Evolutionary conservation across 2,797 vertebrate genomes (phyloP), one percentile per base, ranked within the genome.

Genomic region (Sebastes iracundus): DNA sequence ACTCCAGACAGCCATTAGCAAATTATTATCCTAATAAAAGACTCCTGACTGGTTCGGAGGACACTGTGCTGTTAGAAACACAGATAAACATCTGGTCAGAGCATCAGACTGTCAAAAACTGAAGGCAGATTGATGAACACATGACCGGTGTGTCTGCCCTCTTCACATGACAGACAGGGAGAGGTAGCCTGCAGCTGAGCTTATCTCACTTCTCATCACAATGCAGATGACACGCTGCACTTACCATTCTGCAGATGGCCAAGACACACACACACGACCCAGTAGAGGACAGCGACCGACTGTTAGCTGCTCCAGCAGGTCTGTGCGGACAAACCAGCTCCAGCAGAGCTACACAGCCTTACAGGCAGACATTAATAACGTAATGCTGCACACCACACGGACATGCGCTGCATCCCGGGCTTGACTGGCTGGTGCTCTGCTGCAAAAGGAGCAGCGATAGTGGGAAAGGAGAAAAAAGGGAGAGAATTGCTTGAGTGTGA

Each of bases 241-340:
- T 92, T 90, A 94, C 91, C 93, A 94, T 93, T 82, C 85, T 86
- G 88, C 82, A 86, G 88, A 90, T 77, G 66, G 76, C 75, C 76
- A 79, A 85, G 63, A 77, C 14, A 27, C 66, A 77, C 28, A 80
- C n/a, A 72, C 22, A 77, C 11, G 14, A 77, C 64, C 68, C 65
- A 53, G 77, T 3, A 74, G 74, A 79, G 52, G 72, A 90, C 65
- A 80, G 76, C 22, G 60, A 79, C 42, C 7, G 25, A 58, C 64
- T 1, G 65, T 5, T 13, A 83, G 75, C 79, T 60, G 67, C 85
- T 86, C 59, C 79, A 49, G 78, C 46, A 49, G 46, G 79, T 87
- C 68, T 79, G 65, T 67, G 20, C 35, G 2, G 23, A 72, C 22
- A 68, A 75, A 84, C 66, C 55, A 76, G 80, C 77, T 79, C 14